Conservation (phyloP, 2,888 invertebrate genomes). For the Diogma glabrata region DNA sequence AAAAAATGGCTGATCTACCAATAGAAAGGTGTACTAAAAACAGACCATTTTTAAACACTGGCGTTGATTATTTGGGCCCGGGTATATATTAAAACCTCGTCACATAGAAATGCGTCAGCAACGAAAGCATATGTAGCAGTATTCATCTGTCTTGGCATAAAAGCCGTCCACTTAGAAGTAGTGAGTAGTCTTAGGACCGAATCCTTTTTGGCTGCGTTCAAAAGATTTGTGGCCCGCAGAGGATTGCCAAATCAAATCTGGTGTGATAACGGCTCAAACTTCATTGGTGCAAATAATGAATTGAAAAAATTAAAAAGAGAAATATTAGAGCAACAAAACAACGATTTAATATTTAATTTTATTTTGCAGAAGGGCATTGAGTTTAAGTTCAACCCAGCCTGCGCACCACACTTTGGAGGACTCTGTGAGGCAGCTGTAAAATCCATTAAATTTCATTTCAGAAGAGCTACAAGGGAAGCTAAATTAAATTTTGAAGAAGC, state of each 20-base stretch:
- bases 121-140: background rate
- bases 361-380: background rate
- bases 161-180: conserved; percentile 1
- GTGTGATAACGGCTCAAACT: background rate
- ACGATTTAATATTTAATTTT: background rate
- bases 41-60: background rate
- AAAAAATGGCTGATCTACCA: background rate
- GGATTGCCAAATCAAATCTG: background rate
- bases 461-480: background rate
- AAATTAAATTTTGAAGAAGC: background rate
- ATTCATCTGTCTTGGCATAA: background rate
- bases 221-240: background rate
- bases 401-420: background rate
- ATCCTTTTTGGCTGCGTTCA: background rate
- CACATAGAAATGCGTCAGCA: background rate
- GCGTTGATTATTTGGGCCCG: background rate
- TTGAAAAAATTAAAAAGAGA: background rate
- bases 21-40: background rate
- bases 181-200: background rate
- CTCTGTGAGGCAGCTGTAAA: background rate
- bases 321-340: background rate
- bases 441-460: background rate
- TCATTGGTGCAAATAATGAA: background rate
- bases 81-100: background rate
- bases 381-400: background rate